Conservation (phyloP, 2,797 vertebrate genomes). For the Phaenicophaeus curvirostris region DNA sequence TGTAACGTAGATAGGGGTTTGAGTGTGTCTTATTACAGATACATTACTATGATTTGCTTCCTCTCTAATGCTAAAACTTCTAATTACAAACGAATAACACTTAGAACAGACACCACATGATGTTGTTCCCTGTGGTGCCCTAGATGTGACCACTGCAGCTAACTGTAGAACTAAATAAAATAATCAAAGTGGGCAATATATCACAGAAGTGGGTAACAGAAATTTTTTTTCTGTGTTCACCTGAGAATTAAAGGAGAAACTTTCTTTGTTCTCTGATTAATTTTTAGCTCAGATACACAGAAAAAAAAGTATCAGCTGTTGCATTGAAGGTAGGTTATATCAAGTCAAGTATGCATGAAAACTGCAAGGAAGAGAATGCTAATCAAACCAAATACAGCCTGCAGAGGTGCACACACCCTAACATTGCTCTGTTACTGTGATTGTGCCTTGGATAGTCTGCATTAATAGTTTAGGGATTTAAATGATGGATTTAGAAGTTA, state of each 20-base stretch:
- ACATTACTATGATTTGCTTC: neutral
- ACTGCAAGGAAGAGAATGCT: neutral
- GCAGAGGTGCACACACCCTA: neutral
- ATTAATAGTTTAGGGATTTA: neutral
- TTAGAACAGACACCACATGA: neutral
- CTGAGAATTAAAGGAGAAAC: neutral
- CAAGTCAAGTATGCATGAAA: neutral
- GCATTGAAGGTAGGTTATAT: neutral
- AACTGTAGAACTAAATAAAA: neutral
- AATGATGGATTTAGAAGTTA: neutral
- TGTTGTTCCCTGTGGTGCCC: neutral
- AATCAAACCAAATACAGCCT: neutral
- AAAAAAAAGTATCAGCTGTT: neutral
- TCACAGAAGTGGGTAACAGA: neutral
- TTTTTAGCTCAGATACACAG: neutral
- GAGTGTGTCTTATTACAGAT: neutral
- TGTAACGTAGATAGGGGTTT: fast-evolving
- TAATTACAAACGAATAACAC: neutral
- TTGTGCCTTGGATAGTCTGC: neutral
- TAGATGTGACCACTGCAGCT: neutral
- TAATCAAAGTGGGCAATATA: neutral
- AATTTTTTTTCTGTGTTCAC: fast-evolving
- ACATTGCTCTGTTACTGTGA: neutral
- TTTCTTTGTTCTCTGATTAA: neutral
- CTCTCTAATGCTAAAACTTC: neutral